Conservation (phyloP, 1,140 invertebrate genomes). For the Lepidurus apus region DNA sequence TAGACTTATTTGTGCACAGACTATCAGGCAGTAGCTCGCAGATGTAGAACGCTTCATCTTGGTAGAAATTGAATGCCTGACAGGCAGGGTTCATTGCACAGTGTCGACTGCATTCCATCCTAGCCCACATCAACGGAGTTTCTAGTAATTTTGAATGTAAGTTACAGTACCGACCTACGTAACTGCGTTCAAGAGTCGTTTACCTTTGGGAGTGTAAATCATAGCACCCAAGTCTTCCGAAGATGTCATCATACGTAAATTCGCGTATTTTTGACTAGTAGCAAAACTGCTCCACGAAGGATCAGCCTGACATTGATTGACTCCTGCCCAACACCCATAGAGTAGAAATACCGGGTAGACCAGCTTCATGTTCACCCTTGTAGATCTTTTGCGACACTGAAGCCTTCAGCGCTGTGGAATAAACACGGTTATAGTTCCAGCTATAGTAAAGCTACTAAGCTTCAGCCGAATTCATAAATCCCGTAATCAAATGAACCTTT, state of each 20-base stretch:
- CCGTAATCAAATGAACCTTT: too few species aligned
- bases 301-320: too few species aligned
- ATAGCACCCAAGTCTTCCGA: not conserved
- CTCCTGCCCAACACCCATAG: too few species aligned
- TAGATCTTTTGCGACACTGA: too few species aligned
- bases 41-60: not conserved
- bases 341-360: too few species aligned
- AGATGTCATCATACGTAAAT: not conserved
- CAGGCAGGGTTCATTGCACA: not conserved
- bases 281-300: not conserved
- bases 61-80: not conserved
- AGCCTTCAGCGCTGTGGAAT: too few species aligned
- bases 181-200: not conserved
- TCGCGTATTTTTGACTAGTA: not conserved
- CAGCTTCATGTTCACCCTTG: too few species aligned
- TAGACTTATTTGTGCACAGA: not conserved
- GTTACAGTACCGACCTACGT: too few species aligned
- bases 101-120: not conserved
- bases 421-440: too few species aligned
- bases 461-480: too few species aligned
- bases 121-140: not conserved
- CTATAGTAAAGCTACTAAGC: too few species aligned
- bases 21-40: not conserved
- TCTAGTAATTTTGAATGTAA: too few species aligned
- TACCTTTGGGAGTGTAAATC: not conserved